Base-by-base conservation (phyloP, 1,140 invertebrate genomes). In the Danaus melanippus region DNA sequence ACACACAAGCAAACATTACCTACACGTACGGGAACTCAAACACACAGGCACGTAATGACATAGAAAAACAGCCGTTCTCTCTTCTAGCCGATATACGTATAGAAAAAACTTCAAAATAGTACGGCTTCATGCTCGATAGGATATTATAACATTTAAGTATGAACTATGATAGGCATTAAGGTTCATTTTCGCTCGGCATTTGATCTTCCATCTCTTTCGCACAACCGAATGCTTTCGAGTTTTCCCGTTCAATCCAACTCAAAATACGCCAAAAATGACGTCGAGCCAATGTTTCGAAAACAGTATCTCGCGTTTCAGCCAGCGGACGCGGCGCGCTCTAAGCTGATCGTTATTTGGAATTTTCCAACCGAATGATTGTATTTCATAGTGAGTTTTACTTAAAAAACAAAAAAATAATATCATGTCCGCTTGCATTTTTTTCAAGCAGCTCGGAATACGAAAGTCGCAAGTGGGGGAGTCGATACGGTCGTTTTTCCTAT, bases 201-300 rank as follows among this genome's bases (percentile, higher is more conserved):
- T 45, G 46, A 54, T 44, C 45, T 17, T 62, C 69, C 42, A 60
- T 86, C 79, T 70, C 73, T 65, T 67, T 86, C 81, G 63, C 71
- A 62, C 76, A 71, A 62, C 81, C 83, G 83, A 84, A 71, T 56
- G 73, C 70, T 84, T 86, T 86, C 83, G 83, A 86, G 81, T 83
- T 86, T 84, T 84, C 83, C 83, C 83, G 83, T 84, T 70, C 75
- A 67, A 67, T 67, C 69, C 83, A 86, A 84, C 81, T 86, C 81
- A 86, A 86, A 86, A 86, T 86, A 86, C 83, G 83, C 83, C 83
- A 86, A 86, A 86, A 85, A 84, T 85, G 77, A 84, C 80, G 80
- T 85, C 76, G 78, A 75, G 71, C 69, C 74, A 78, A 75, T 76
- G 75, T 83, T 86, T 84, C 83, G 78, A 86, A 84, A 86, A 86